These are phyloP conservation scores for Pachymerium ferrugineum DNA, from an alignment of 2,888 invertebrate genomes.

Conservation along the genomic window DNA sequence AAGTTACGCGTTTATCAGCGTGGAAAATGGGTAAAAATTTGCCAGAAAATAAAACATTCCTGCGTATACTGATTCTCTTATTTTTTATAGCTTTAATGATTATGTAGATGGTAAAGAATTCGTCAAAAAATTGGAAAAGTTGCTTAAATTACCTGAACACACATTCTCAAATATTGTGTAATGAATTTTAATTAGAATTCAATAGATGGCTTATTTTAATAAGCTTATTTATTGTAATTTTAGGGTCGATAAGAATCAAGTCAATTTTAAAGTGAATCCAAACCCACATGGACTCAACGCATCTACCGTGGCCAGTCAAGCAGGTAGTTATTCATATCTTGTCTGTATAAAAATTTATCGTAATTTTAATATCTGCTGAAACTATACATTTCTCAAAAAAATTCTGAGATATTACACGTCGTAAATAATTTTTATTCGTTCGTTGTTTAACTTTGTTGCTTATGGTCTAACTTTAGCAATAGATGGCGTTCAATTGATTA, in stretches of 20 bases:
- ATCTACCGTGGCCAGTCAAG: constrained; percentile 59
- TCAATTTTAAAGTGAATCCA: constrained; percentile 67
- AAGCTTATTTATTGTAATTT: background rate
- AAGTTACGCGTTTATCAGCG: constrained; percentile 70
- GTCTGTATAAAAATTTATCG: background rate
- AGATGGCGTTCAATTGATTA: background rate
- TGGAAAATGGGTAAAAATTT: constrained; percentile 60
- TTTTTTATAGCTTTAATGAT: constrained; percentile 52
- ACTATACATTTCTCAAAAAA: no score
- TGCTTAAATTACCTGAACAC: constrained; percentile 61
- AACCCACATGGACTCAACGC: constrained; percentile 62
- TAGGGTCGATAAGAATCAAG: constrained; percentile 69
- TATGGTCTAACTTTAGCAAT: background rate
- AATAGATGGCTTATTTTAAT: background rate
- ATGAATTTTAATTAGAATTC: no score
- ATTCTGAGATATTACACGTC: no score
- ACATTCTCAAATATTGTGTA: constrained; percentile 62
- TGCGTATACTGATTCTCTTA: constrained; percentile 4
- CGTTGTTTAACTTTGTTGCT: no score
- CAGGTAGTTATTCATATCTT: constrained; percentile 53
- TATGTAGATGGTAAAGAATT: constrained; percentile 71
- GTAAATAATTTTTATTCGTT: no score
- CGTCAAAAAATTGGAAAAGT: constrained; percentile 62
- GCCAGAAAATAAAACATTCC: no score
- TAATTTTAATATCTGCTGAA: no score